A percentile compares a stretch with the other conserved stretches of the same genome.
Conservation (phyloP, 2,113 vertebrate species). For the Alethe diademata region DNA sequence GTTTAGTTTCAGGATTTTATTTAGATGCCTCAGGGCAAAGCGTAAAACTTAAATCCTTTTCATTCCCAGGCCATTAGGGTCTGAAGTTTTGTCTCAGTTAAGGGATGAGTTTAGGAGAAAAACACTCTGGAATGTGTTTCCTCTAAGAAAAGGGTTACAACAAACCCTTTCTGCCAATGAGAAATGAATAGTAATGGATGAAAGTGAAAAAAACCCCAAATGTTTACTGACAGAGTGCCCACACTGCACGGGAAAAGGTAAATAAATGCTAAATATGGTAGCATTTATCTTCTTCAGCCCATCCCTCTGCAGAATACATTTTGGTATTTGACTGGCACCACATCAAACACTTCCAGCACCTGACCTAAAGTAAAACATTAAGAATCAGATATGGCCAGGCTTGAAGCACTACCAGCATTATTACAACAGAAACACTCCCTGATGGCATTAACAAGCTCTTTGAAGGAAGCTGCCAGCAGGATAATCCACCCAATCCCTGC, state of each 20-base stretch:
- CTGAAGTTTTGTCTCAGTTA: background rate
- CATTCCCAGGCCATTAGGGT: background rate
- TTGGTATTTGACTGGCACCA: background rate
- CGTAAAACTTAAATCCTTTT: background rate
- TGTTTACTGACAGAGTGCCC: background rate
- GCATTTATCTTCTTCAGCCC: background rate
- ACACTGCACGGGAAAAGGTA: fast-evolving
- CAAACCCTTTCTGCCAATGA: background rate
- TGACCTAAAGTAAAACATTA: constrained; percentile 25
- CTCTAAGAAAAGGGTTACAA: background rate
- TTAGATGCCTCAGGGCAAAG: background rate
- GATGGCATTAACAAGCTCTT: background rate
- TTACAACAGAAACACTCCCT: background rate
- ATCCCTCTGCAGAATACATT: background rate
- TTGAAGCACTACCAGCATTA: background rate
- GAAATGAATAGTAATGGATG: background rate
- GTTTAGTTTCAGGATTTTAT: background rate
- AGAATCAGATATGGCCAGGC: background rate
- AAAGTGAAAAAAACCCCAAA: background rate
- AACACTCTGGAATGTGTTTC: background rate
- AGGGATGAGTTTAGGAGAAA: background rate
- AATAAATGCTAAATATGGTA: background rate
- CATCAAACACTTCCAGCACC: constrained; percentile 22
- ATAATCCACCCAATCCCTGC: background rate
- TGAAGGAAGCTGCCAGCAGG: background rate